phyloP scores from a whole-genome alignment of 2,888 invertebrate species.

The Cheilosia grossa region DNA sequence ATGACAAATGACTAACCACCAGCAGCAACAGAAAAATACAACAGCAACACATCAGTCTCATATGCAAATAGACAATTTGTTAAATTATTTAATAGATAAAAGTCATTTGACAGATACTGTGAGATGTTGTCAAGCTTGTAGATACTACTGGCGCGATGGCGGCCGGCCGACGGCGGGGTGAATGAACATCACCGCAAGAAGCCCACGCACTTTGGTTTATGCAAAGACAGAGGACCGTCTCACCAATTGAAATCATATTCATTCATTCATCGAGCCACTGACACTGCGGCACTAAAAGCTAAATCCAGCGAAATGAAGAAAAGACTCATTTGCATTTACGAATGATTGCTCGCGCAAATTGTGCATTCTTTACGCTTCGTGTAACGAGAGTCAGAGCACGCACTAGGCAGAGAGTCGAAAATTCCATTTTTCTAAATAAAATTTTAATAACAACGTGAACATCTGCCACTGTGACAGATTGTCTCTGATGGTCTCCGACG shows the following conservation, averaged over 20 bases:
- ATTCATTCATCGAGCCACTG: constrained; percentile 51
- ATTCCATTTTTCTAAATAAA: constrained; percentile 61
- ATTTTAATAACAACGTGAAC: constrained; percentile 61
- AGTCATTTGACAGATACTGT: constrained; percentile 34
- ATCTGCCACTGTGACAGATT: constrained; percentile 61
- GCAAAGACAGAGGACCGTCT: constrained; percentile 2
- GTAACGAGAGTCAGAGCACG: constrained; percentile 1
- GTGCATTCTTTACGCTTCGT: constrained; percentile 67
- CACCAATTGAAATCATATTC: constrained; percentile 43
- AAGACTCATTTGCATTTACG: constrained; percentile 38
- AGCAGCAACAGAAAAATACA: constrained; percentile 8
- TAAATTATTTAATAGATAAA: constrained; percentile 68
- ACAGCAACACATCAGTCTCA: constrained; percentile 19
- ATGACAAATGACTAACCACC: constrained; percentile 60
- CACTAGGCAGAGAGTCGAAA: background rate
- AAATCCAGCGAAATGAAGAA: constrained; percentile 41
- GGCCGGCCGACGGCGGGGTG: constrained; percentile 19
- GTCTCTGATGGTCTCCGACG: constrained; percentile 26
- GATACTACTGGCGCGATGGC: background rate
- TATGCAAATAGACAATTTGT: constrained; percentile 64
- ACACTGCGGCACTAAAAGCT: background rate
- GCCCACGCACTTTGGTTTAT: constrained; percentile 57
- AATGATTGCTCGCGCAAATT: constrained; percentile 54
- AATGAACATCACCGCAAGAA: constrained; percentile 36
- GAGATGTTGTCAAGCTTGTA: constrained; percentile 19